Evolutionary conservation across 2,797 vertebrate species (phyloP), one percentile per base, ranked within the genome.

Genomic region (Neosalanx taihuensis): DNA sequence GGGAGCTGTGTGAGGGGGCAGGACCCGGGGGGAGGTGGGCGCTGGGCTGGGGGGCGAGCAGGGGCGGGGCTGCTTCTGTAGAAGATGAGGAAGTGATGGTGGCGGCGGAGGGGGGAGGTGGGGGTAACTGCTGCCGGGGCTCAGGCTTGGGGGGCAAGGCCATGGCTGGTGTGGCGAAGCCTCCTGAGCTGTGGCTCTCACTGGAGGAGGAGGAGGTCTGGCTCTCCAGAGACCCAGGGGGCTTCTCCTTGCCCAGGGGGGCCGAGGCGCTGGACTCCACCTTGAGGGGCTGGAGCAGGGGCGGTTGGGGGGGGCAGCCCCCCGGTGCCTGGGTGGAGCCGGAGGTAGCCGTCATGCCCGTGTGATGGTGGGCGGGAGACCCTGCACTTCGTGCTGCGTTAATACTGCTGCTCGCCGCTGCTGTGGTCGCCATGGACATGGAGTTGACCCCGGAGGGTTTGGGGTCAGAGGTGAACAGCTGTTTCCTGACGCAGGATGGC

Each of bases 401-500:
- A 64, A 75, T 79, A 71, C 85, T 75, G 63, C 82, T 85, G 1
- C 76, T 69, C 76, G 91, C 87, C 41, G 92, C 85, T 57, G 92
- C 89, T 59, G 93, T 86, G 3, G 89, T 89, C 6, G 79, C 91
- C 75, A 93, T 90, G 6, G 92, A 90, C 69, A 84, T 81, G 0
- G 93, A 82, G n/a, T 90, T 83, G 73, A 89, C 90, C 53, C 91
- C 83, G 0, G 74, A 58, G 5, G 85, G 91, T 84, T 97, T 99
- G 77, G 94, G 91, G 71, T 97, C 94, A 0, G 94, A 90, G 57
- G 94, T 87, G 56, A 99, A 98, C 73, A 99, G 90, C 90, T 99
- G 96, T 88, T 99, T 99, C 79, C 96, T 92, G 85, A 95, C 95
- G 0, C 97, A 96, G 17, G 96, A 97, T 73, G 96, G 95, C 69